These are phyloP conservation scores for Allolobophora icterica DNA, from an alignment of 2,888 invertebrate species.

Conservation along the genomic window DNA sequence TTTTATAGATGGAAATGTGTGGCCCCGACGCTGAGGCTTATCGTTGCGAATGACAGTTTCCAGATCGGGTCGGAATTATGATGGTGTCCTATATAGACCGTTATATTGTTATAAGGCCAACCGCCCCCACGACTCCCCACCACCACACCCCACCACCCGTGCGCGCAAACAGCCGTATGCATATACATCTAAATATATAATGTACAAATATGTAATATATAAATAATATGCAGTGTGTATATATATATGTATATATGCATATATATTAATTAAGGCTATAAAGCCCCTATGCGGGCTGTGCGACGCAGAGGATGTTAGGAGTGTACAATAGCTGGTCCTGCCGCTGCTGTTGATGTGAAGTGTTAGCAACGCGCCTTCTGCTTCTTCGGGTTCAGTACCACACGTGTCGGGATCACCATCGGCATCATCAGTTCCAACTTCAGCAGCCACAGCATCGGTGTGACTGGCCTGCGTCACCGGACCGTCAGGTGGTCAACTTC, in stretches of 20 bases:
- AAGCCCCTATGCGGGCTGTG: neutral
- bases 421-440: neutral
- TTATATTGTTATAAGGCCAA: neutral
- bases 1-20: constrained; percentile 4
- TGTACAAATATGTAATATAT: too few relatives aligned
- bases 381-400: neutral
- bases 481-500: neutral
- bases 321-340: neutral
- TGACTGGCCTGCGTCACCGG: neutral
- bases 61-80: neutral
- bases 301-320: neutral
- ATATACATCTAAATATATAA: neutral
- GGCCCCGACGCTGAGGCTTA: neutral
- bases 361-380: neutral
- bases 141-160: neutral
- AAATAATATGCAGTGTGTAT: neutral
- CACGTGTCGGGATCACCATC: neutral
- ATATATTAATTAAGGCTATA: neutral
- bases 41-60: neutral
- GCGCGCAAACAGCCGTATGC: neutral
- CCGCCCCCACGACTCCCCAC: neutral
- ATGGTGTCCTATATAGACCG: neutral
- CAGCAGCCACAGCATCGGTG: neutral
- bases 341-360: neutral
- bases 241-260: neutral